phyloP scores from a whole-genome alignment of 2,888 invertebrate genomes.

The Alcis repandata region DNA sequence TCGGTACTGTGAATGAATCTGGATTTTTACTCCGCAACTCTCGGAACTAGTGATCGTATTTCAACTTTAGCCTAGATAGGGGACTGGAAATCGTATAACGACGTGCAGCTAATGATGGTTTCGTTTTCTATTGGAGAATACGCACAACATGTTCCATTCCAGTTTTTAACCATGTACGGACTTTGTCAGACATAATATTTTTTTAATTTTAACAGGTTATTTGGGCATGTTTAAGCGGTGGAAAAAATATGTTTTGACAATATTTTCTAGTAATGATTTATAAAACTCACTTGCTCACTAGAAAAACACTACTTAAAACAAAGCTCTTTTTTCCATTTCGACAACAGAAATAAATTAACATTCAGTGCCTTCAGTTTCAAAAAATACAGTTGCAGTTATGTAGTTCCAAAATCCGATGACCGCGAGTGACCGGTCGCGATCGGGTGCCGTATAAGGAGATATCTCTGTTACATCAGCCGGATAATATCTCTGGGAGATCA shows the following conservation, averaged over 20 bases:
- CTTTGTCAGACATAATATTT: too few relatives aligned
- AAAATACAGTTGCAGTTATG: not conserved
- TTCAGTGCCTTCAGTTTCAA: not conserved
- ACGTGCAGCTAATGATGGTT: constrained; percentile 27
- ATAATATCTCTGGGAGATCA: constrained; percentile 58
- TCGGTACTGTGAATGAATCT: constrained; percentile 59
- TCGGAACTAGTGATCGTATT: constrained; percentile 27
- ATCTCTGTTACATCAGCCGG: constrained; percentile 52
- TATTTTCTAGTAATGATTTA: too few relatives aligned
- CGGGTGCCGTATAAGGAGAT: constrained; percentile 49
- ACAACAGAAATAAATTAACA: not conserved
- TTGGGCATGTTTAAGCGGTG: too few relatives aligned
- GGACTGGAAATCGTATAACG: constrained; percentile 35
- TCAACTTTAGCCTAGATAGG: constrained; percentile 29
- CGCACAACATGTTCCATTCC: constrained; percentile 29
- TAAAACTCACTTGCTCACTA: too few relatives aligned
- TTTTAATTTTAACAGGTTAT: too few relatives aligned
- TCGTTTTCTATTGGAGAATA: constrained; percentile 30
- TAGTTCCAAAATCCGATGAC: constrained; percentile 31
- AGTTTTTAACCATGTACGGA: too few relatives aligned
- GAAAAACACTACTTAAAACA: too few relatives aligned
- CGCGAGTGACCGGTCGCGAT: constrained; percentile 28
- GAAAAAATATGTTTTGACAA: too few relatives aligned
- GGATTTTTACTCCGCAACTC: constrained; percentile 56
- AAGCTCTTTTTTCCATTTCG: too few relatives aligned